Base-by-base conservation (phyloP, 2,888 invertebrate species). In the Agriotes lineatus region DNA sequence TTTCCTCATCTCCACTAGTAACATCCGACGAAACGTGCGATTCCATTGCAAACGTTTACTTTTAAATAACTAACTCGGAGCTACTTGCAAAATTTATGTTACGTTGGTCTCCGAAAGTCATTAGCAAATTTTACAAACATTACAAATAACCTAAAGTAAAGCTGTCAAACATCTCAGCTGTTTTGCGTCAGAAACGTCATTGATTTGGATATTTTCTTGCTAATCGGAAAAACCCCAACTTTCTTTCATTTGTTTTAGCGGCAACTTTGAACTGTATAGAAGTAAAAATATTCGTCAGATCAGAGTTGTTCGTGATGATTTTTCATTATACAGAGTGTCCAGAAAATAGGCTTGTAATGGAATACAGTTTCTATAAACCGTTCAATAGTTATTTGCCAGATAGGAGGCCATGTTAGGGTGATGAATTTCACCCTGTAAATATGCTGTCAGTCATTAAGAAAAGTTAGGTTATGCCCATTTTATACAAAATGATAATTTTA, bases 1-100 rank as follows among this genome's bases (percentile, higher is more conserved):
- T 74, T 70, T 80, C 81, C 57, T 81, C 81, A 20, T 81, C 80
- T 25, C 75, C 64, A 72, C 78, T 81, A 56, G 76, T 80, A 20
- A 78, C 71, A 72, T 79, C 80, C 33, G 78, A 76, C 59, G 80
- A 64, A 14, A 58, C 75, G 35, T 73, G 74, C 39, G 77, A 72
- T 67, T 82, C 81, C 81, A 82, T 82, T 57, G 25, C 16, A 18
- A 44, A 52, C n/a, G 12, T 48, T 25, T 12, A n/a, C 10, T 22
- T 48, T 48, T 5, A 1, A 18, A 14, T 3, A 14, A 18, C 1
- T 7, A 9, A 4, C 7, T 18, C 16, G 6, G 7, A 42, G 5
- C 16, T 42, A 16, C 7, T 16, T 22, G n/a, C 1, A 22, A 12
- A 22, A 2, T n/a, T 48, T 48, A 48, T 22, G 25, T 48, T 22